A percentile compares a stretch with the other conserved stretches of the same genome.
Evolutionary conservation across 2,797 vertebrate species (phyloP).

Genomic region (Threskiornis aethiopicus): DNA sequence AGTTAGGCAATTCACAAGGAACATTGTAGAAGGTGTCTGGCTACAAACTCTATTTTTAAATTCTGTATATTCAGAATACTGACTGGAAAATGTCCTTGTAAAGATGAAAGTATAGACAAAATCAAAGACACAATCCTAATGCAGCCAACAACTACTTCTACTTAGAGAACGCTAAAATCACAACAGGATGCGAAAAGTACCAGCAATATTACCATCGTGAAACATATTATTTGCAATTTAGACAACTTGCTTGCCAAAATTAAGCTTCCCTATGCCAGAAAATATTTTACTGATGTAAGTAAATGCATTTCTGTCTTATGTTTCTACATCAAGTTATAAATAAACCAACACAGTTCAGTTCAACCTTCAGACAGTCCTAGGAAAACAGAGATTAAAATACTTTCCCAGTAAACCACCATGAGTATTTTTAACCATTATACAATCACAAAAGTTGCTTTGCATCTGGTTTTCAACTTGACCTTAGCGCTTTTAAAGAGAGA

Average conservation of each 20-base stretch:
- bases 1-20: not conserved
- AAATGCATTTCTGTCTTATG: not conserved
- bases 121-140: not conserved
- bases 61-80: not conserved
- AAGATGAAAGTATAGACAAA: not conserved
- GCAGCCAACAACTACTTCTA: not conserved
- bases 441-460: conserved; percentile 9
- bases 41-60: not conserved
- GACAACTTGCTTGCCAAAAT: not conserved
- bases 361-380: not conserved
- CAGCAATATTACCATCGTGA: not conserved
- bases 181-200: not conserved
- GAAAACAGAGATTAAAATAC: conserved; percentile 59
- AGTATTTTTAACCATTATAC: conserved; percentile 64
- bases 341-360: not conserved
- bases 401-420: not conserved
- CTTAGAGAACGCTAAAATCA: not conserved
- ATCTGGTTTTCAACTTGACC: not conserved
- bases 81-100: not conserved
- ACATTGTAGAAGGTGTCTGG: not conserved
- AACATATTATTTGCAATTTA: not conserved
- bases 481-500: not conserved
- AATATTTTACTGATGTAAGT: not conserved
- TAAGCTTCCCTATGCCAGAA: not conserved
- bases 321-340: conserved; percentile 22